Evolutionary conservation across 64 coral and sea anemone species (phyloP).

Genomic region (Montipora capricornis): DNA sequence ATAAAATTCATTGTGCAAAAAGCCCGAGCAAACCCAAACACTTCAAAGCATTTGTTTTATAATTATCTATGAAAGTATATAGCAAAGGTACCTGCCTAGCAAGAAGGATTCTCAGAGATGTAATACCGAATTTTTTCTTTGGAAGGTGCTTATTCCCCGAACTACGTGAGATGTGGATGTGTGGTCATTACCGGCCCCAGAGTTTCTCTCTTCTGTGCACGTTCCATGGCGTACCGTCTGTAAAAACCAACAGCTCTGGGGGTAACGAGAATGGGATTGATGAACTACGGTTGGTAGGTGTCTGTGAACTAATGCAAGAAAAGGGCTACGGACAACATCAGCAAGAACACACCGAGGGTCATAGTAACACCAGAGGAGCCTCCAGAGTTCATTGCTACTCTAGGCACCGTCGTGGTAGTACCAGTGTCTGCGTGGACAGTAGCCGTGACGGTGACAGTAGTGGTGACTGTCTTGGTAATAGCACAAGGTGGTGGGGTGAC

Average conservation of each 20-base stretch:
- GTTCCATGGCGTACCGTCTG: background rate
- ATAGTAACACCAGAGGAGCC: conserved; percentile 8
- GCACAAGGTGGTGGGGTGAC: background rate
- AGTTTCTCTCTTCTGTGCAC: background rate
- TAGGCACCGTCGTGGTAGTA: background rate
- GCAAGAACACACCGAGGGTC: background rate
- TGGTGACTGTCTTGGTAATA: background rate
- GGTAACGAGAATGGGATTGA: background rate
- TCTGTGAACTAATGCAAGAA: background rate
- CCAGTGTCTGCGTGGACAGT: background rate
- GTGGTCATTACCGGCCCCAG: background rate
- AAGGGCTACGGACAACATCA: background rate
- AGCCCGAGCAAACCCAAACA: background rate
- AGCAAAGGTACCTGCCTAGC: background rate
- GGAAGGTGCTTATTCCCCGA: background rate
- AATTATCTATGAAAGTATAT: background rate
- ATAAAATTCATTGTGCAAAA: too few relatives aligned
- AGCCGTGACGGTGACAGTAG: background rate
- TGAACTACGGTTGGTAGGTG: background rate
- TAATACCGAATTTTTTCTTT: too few relatives aligned
- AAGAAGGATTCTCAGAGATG: background rate
- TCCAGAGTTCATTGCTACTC: background rate
- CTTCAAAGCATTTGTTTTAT: background rate
- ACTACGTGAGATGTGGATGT: too few relatives aligned
- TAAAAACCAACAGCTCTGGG: background rate